A percentile compares a stretch with the other conserved stretches of the same genome.
Evolutionary conservation across 2,888 invertebrate species (phyloP).

Genomic region (Zaprionus obscuricornis): DNA sequence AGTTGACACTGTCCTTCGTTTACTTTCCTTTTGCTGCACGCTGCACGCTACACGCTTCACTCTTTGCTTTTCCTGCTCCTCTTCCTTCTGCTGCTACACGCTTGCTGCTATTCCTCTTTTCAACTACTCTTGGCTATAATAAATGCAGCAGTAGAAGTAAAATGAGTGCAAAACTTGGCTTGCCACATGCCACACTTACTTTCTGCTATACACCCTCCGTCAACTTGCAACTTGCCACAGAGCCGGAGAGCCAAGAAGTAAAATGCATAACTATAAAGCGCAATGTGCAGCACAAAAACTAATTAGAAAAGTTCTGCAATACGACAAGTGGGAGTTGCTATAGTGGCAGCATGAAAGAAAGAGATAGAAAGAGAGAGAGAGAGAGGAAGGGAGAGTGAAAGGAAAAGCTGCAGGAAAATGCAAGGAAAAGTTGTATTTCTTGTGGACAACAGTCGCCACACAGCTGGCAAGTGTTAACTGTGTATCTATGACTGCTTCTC

Average conservation of each 20-base stretch:
- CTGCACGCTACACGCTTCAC: background rate
- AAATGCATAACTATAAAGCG: conserved; percentile 73
- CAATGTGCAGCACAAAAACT: conserved; percentile 67
- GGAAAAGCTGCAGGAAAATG: too few relatives aligned
- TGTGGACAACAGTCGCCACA: conserved; percentile 28
- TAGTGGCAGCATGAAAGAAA: conserved; percentile 36
- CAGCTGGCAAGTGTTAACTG: conserved; percentile 40
- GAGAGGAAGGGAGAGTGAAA: background rate
- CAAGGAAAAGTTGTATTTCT: too few relatives aligned
- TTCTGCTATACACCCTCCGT: background rate
- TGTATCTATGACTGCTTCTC: background rate
- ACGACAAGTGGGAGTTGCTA: too few relatives aligned
- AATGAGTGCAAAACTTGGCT: conserved; percentile 21
- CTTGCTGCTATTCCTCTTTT: too few relatives aligned
- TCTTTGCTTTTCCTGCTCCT: background rate
- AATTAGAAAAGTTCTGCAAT: conserved; percentile 73
- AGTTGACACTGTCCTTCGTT: too few relatives aligned
- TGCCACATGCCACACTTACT: background rate
- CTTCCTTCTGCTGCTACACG: background rate
- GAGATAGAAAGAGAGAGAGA: background rate
- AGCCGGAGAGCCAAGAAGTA: conserved; percentile 52
- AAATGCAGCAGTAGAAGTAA: conserved; percentile 32
- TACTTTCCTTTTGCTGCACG: too few relatives aligned
- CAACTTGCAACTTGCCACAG: conserved; percentile 37
- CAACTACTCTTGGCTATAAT: too few relatives aligned